Conservation (phyloP, 1,140 invertebrate genomes). For the Littorina saxatilis region DNA sequence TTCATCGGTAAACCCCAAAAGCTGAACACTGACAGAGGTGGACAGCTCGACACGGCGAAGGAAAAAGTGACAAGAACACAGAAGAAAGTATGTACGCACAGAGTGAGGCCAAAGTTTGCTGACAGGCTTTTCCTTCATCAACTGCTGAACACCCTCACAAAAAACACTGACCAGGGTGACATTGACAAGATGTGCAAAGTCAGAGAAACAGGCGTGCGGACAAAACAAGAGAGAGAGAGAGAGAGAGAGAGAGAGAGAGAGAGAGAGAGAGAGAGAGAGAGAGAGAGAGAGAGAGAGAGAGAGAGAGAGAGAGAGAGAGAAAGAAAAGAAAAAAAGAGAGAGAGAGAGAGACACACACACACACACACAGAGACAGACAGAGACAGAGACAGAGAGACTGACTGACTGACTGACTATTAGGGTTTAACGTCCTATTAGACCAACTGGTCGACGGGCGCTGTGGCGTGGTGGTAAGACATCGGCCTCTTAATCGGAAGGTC, state of each 20-base stretch:
- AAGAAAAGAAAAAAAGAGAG: neutral
- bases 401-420: neutral
- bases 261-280: neutral
- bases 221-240: neutral
- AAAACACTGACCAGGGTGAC: neutral
- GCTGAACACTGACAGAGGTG: too few relatives aligned
- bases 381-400: neutral
- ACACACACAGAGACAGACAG: neutral
- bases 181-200: too few relatives aligned
- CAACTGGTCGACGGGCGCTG: too few relatives aligned
- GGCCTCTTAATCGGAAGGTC: too few relatives aligned
- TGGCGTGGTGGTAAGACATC: too few relatives aligned
- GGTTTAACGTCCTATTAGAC: too few relatives aligned
- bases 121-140: neutral
- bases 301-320: conserved; percentile 13
- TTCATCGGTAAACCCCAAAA: too few relatives aligned
- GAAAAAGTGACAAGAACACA: too few relatives aligned
- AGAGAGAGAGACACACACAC: conserved; percentile 13
- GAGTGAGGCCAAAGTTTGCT: too few relatives aligned
- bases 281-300: conserved; percentile 10
- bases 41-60: too few relatives aligned
- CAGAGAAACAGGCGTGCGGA: too few relatives aligned
- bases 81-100: too few relatives aligned
- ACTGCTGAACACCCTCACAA: neutral
- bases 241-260: neutral